Evolutionary conservation across 2,113 vertebrate species (phyloP).

Genomic region (Felis chaus): DNA sequence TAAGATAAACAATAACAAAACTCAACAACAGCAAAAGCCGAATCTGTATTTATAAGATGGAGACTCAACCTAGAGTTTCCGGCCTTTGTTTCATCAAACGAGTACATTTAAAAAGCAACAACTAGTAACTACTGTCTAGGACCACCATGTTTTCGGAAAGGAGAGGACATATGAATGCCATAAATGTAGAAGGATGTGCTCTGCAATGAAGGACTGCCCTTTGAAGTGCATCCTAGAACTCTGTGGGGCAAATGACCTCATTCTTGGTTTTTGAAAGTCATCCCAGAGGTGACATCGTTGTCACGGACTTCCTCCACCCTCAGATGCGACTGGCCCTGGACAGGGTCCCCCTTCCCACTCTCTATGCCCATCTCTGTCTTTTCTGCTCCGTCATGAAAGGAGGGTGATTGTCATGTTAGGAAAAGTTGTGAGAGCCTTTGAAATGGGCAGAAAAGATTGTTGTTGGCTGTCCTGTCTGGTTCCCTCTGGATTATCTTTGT

Average conservation of each 20-base stretch:
- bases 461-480: not conserved
- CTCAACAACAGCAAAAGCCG: not conserved
- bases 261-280: not conserved
- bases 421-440: not conserved
- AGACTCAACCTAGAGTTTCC: not conserved
- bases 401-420: not conserved
- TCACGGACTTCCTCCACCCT: not conserved
- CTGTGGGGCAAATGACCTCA: not conserved
- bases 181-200: not conserved
- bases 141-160: not conserved
- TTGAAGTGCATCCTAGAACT: not conserved
- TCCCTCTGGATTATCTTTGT: not conserved
- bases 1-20: not conserved
- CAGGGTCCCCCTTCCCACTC: not conserved
- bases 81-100: not conserved
- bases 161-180: not conserved
- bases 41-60: not conserved
- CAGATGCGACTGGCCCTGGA: not conserved
- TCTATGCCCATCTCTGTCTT: not conserved
- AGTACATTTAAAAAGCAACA: not conserved
- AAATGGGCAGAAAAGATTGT: not conserved
- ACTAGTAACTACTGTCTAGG: not conserved
- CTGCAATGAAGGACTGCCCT: not conserved
- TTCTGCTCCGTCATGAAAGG: not conserved
- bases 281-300: not conserved